Base-by-base conservation (phyloP, 2,888 invertebrate genomes). In the Pecten maximus region DNA sequence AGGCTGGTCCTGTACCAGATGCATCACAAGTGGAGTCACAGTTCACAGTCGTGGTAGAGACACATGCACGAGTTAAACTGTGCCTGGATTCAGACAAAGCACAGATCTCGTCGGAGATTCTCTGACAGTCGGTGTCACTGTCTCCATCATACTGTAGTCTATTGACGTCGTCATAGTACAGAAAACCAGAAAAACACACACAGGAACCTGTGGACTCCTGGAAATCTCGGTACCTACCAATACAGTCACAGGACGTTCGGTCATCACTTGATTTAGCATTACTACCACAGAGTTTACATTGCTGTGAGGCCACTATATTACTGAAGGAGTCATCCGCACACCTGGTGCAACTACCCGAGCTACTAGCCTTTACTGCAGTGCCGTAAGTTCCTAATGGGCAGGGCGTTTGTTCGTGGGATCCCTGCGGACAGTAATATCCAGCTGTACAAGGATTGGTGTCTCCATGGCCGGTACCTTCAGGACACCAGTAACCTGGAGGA, bases 401-500 rank as follows among this genome's bases (percentile, higher is more conserved):
- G 3, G 95, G 93, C 0, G 91, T 93, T 10, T 94, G 92, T 19
- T 91, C 89, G 8, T 91, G 91, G 10, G 96, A 95, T 8, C 94
- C 95, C 1, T 90, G 90, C 12, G 96, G 96, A 89, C 96, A 96
- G 89, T 95, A 96, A 28, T 94, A 94, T 2, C 96, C 96, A 35
- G 93, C 91, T 6, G 93, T 92, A 90, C 96, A 96, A 0, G 94
- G 94, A 89, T 95, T 94, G 28, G 93, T 91, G 44, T 94, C 93
- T 35, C 95, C 95, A 91, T 95, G 92, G 2, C 94, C 94, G 2
- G 95, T 95, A 15, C 95, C 96, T 40, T 89, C 94, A 2, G 96
- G 96, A 91, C 96, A 96, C 93, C 96, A 96, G 92, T 95, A 96
- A 10, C 96, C 96, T 23, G 95, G 95, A 10, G 96, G 96, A 89